phyloP scores from a whole-genome alignment of 2,888 invertebrate genomes.

The Boloria euphrosyne region DNA sequence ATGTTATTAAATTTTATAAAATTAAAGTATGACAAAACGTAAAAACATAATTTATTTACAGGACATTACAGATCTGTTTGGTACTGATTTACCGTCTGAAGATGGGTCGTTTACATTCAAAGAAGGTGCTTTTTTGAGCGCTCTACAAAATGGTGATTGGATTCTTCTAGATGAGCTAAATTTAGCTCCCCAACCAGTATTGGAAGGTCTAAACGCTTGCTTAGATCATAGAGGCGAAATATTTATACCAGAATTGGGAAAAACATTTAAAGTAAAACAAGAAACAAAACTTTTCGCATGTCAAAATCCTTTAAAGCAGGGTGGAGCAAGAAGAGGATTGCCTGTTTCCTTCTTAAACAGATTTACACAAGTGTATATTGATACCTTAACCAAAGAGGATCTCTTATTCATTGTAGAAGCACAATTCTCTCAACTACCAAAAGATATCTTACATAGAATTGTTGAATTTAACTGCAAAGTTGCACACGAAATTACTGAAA shows the following conservation, averaged over 20 bases:
- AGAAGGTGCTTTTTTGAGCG: constrained; percentile 97
- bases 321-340: constrained; percentile 96
- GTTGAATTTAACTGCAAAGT: constrained; percentile 89
- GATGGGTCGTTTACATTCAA: constrained; percentile 97
- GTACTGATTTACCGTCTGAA: constrained; percentile 97
- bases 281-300: constrained; percentile 96
- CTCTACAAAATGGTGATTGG: constrained; percentile 97
- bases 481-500: constrained; percentile 83
- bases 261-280: constrained; percentile 89
- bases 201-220: constrained; percentile 99
- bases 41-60: constrained; percentile 57
- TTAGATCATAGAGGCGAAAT: constrained; percentile 98
- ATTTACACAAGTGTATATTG: constrained; percentile 94
- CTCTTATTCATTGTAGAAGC: constrained; percentile 84
- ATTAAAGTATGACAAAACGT: no score
- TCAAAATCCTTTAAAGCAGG: constrained; percentile 98
- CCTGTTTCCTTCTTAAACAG: constrained; percentile 98
- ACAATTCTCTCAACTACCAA: constrained; percentile 84
- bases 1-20: no score
- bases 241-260: constrained; percentile 96
- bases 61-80: constrained; percentile 98
- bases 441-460: constrained; percentile 85
- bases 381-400: constrained; percentile 85
- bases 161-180: constrained; percentile 98
- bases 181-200: constrained; percentile 98